phyloP scores from a whole-genome alignment of 2,888 invertebrate species.

The Drosophila hamatofila region DNA sequence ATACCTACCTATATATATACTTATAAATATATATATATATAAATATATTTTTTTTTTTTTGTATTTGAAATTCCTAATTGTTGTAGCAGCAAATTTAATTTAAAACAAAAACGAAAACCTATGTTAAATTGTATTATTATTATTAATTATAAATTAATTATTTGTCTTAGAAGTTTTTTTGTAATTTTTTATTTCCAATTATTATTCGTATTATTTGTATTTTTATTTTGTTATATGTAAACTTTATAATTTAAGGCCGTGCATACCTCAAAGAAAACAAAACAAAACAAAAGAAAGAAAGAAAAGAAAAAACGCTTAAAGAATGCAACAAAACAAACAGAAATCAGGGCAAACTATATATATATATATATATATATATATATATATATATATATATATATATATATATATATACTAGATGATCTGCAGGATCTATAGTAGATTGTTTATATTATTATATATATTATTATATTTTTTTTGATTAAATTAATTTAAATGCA shows the following conservation, averaged over 20 bases:
- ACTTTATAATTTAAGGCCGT: constrained; percentile 41
- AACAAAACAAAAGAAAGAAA: constrained; percentile 18
- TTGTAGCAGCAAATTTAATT: constrained; percentile 76
- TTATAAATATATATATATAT: constrained; percentile 4
- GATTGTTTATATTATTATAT: constrained; percentile 36
- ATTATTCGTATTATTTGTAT: constrained; percentile 40
- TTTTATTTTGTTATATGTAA: constrained; percentile 23
- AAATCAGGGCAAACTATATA: constrained; percentile 18
- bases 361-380: constrained; percentile 10
- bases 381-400: constrained; percentile 7
- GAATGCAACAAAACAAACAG: constrained; percentile 22
- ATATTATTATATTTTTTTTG: constrained; percentile 25
- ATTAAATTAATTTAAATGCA: constrained; percentile 18
- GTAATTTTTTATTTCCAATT: constrained; percentile 40
- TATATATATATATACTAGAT: constrained; percentile 3
- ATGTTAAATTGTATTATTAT: constrained; percentile 47
- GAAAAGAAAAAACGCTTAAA: constrained; percentile 53
- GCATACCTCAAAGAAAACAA: constrained; percentile 48
- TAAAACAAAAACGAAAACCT: constrained; percentile 24
- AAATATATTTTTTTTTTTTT: constrained; percentile 25
- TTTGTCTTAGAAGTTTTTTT: constrained; percentile 25
- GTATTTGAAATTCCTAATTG: constrained; percentile 68
- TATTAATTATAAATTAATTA: constrained; percentile 36
- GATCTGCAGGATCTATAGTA: constrained; percentile 27
- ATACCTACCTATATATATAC: not conserved